A percentile compares a stretch with the other conserved stretches of the same genome.
Evolutionary conservation across 2,113 vertebrate species (phyloP).

Genomic region (Perccottus glenii): DNA sequence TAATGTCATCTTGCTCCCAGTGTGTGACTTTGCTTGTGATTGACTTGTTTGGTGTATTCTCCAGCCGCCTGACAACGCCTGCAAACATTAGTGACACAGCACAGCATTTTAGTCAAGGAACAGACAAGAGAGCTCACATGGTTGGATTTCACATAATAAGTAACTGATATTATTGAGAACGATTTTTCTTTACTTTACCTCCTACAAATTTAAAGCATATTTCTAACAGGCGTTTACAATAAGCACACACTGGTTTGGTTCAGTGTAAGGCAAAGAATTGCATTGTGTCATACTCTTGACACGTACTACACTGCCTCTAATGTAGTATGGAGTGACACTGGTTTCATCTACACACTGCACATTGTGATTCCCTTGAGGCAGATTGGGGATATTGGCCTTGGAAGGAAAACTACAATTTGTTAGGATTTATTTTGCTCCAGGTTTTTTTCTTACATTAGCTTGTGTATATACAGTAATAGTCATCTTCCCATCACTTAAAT

Average conservation of each 20-base stretch:
- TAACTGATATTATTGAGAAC: too few relatives aligned
- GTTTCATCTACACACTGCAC: constrained; percentile 8
- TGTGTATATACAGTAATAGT: background rate
- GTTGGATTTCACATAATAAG: too few relatives aligned
- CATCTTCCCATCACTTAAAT: background rate
- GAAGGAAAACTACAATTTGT: constrained; percentile 7
- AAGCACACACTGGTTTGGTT: background rate
- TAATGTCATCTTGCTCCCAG: constrained; percentile 47
- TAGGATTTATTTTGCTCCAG: background rate
- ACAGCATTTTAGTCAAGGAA: constrained; percentile 7
- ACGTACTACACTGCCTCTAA: background rate
- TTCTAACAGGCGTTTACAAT: background rate
- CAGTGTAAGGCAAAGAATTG: constrained; percentile 3
- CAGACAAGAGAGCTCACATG: background rate
- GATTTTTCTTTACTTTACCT: too few relatives aligned
- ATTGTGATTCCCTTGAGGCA: constrained; percentile 5
- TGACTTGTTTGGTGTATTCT: constrained; percentile 56
- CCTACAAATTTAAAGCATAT: background rate
- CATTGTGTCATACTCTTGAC: constrained; percentile 7
- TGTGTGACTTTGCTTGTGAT: constrained; percentile 58
- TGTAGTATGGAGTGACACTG: background rate
- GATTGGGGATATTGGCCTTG: constrained; percentile 3
- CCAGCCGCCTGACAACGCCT: constrained; percentile 8
- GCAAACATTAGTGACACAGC: constrained; percentile 12
- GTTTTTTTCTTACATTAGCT: background rate